Evolutionary conservation across 2,888 invertebrate species (phyloP).

Genomic region (Hyppa rectilinea): DNA sequence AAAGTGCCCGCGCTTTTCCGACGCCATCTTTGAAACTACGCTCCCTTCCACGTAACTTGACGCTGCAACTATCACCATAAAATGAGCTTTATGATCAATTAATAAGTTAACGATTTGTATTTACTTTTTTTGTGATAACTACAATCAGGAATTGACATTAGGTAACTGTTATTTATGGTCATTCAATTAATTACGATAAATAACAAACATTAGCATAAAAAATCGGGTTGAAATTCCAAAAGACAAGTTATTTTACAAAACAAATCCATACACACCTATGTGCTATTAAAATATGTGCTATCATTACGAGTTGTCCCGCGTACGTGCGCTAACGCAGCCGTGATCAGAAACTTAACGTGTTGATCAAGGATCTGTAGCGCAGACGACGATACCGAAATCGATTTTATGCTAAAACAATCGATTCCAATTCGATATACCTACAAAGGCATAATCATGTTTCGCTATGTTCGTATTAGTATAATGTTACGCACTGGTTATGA

Average conservation of each 20-base stretch:
- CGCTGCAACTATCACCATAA: constrained; percentile 40
- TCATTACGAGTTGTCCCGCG: constrained; percentile 53
- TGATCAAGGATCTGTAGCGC: constrained; percentile 67
- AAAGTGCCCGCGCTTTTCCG: constrained; percentile 90
- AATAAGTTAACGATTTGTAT: constrained; percentile 9
- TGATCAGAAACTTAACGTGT: constrained; percentile 71
- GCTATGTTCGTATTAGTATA: constrained; percentile 3
- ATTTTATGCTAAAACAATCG: constrained; percentile 58
- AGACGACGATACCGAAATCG: constrained; percentile 54
- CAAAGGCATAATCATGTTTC: constrained; percentile 39
- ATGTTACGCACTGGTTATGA: constrained; percentile 45
- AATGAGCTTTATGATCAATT: constrained; percentile 45
- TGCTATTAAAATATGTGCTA: constrained; percentile 47
- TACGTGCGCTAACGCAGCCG: constrained; percentile 69
- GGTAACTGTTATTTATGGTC: background rate
- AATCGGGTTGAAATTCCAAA: background rate
- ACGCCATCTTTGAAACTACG: constrained; percentile 85
- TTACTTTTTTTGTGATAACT: constrained; percentile 7
- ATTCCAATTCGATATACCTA: constrained; percentile 44
- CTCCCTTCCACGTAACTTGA: constrained; percentile 67
- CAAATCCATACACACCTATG: constrained; percentile 16
- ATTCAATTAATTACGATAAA: background rate
- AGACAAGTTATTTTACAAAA: constrained; percentile 26
- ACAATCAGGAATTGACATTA: background rate
- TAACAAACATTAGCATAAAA: background rate